Base-by-base conservation (phyloP, 2,797 vertebrate genomes). In the Etheostoma nigrum region DNA sequence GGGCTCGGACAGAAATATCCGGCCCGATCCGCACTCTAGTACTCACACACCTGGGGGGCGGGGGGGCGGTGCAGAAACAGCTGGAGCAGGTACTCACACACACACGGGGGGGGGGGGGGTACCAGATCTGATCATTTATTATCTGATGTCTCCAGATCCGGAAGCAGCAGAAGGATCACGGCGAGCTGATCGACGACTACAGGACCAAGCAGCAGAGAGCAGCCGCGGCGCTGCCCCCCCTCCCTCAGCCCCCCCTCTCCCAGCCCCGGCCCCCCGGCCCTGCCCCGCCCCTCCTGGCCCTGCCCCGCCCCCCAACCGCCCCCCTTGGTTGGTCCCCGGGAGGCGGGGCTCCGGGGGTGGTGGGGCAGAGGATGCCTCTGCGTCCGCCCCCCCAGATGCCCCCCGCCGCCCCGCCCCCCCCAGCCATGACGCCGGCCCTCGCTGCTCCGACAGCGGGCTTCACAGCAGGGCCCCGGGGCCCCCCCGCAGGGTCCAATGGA, bases 131-230 rank as follows among this genome's bases (percentile, higher is more conserved):
- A 25, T 25, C 2, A 25, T 25, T 25, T 2, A 2, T 2, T 25
- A 25, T 25, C 3, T 25, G 25, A 25, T 25, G 9, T 67, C 12
- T 79, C 13, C 67, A 99, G 98, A 99, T 99, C 76, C 95, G 97
- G 51, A 99, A 99, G 84, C 98, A 99, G 82, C 98, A 99, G 94
- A 99, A 99, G 76, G 98, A 99, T 49, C 98, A 99, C 0, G 94
- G 97, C 0, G 98, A 99, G 78, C 94, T 99, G 13, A 99, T 99
- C 0, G 98, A 99, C 64, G 97, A 99, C 64, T 99, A 99, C 79
- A 92, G 95, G 5, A 96, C 95, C 86, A 98, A 98, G 21, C 97
- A 97, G 86, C 92, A 92, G 86, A 89, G 89, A 90, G 92, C 94
- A 57, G 86, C 95, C 3, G 94, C 65, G 40, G 81, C 53, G 11